These are phyloP conservation scores for Triops cancriformis DNA, from an alignment of 1,140 invertebrate genomes.

Conservation along the genomic window DNA sequence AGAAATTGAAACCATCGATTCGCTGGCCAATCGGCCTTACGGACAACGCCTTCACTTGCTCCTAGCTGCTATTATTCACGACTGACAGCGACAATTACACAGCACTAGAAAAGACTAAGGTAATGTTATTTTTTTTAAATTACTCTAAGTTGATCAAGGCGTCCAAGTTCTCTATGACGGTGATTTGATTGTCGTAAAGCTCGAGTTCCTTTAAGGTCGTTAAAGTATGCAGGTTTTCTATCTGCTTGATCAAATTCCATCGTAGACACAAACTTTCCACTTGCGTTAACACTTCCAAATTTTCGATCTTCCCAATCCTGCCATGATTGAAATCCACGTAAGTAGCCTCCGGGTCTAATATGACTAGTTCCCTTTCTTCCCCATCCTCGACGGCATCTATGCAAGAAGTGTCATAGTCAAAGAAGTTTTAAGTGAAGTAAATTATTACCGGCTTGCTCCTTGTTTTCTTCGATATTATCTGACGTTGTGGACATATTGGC, in stretches of 20 bases:
- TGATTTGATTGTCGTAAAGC: conserved; percentile 94
- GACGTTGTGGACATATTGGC: background rate
- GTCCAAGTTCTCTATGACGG: conserved; percentile 79
- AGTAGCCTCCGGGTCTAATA: conserved; percentile 36
- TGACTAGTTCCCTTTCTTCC: conserved; percentile 35
- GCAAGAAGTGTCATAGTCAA: background rate
- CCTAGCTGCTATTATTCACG: too few relatives aligned
- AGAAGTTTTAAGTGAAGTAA: background rate
- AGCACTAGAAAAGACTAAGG: conserved; percentile 22
- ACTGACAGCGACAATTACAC: too few relatives aligned
- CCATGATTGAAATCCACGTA: conserved; percentile 80
- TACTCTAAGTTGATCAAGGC: conserved; percentile 81
- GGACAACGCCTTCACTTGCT: too few relatives aligned
- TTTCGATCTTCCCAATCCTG: conserved; percentile 68
- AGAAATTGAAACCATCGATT: too few relatives aligned
- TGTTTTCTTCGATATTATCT: background rate
- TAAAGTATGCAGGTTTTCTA: conserved; percentile 72
- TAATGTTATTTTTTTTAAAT: conserved; percentile 40
- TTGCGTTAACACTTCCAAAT: conserved; percentile 61
- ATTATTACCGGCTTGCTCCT: background rate
- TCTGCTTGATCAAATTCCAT: conserved; percentile 92
- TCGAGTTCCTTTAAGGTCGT: conserved; percentile 75
- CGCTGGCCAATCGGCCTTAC: too few relatives aligned
- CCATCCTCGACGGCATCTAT: conserved; percentile 28
- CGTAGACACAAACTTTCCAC: conserved; percentile 74